These are phyloP conservation scores for Smithornis capensis DNA, from an alignment of 2,113 vertebrate species.

Conservation along the genomic window DNA sequence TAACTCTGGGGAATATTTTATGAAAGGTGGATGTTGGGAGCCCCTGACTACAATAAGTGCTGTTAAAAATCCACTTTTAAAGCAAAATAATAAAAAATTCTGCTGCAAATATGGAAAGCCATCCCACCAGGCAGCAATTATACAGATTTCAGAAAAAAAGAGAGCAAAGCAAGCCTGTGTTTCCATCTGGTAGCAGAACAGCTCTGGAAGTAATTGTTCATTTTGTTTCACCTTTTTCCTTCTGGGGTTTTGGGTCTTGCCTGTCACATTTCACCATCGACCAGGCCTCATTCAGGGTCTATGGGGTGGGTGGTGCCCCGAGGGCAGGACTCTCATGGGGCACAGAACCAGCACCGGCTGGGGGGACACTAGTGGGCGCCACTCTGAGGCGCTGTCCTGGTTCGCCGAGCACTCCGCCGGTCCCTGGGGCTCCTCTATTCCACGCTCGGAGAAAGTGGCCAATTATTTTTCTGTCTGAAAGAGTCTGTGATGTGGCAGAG, in stretches of 20 bases:
- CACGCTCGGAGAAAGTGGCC: slow-evolving; percentile 66
- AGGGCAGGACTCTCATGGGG: accelerated
- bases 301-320: background rate
- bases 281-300: background rate
- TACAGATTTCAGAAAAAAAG: background rate
- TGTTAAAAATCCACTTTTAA: background rate
- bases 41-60: background rate
- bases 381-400: background rate
- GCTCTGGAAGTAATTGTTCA: background rate
- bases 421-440: slow-evolving; percentile 68
- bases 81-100: background rate
- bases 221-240: background rate
- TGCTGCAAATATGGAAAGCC: background rate
- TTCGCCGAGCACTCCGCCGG: slow-evolving; percentile 32
- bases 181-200: background rate
- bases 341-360: background rate
- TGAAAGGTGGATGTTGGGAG: background rate
- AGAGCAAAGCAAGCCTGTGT: background rate
- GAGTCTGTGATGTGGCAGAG: slow-evolving; percentile 78
- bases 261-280: background rate
- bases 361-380: background rate
- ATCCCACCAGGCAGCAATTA: background rate
- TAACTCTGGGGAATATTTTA: background rate
- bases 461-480: slow-evolving; percentile 87
- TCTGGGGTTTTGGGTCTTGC: background rate